Evolutionary conservation across 1,140 invertebrate species (phyloP), one percentile per base, ranked within the genome.

Genomic region (Caenorhabditis elegans): DNA sequence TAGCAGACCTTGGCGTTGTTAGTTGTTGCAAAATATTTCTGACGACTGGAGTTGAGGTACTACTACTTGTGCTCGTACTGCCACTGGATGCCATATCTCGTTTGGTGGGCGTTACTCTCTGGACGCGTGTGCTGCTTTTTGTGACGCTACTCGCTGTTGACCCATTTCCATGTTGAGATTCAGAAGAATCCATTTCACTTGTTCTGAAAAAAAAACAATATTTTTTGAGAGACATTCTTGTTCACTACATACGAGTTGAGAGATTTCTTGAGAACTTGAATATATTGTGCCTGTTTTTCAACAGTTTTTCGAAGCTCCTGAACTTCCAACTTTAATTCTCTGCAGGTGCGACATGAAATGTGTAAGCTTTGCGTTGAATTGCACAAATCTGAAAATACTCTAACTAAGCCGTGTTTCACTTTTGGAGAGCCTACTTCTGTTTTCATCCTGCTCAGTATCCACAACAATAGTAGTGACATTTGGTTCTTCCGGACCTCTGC

Each of bases 61-160:
- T 70, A 26, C 60, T 70, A 39, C 60, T 70, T 3, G 60, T 70
- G n/a, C 51, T 55, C 51, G 10, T 13, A 26, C 60, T 70, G 6
- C 34, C 19, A 60, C 53, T 60, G 22, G 24, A 55, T 1, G 19
- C 31, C 13, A 22, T 43, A 31, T 70, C 60, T 22, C 60, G 31
- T 70, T 70, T 70, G n/a, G 60, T 70, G 60, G 60, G 60, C 60
- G 60, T 70, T 31, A 70, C 60, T 43, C 60, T 1, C 10, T 70
- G 60, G 31, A 70, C 26, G 1, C 5, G n/a, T 6, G 60, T 43
- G n/a, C n/a, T n/a, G n/a, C n/a, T n/a, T n/a, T 70, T 70, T 70
- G 36, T 70, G 5, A 1, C 5, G 22, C 60, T 70, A 13, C 60
- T 70, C 13, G 26, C 60, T 19, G 60, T 34, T 2, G 60, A 70